A percentile compares a stretch with the other conserved stretches of the same genome.
Conservation (phyloP, 2,797 vertebrate genomes). For the Mico argentatus region DNA sequence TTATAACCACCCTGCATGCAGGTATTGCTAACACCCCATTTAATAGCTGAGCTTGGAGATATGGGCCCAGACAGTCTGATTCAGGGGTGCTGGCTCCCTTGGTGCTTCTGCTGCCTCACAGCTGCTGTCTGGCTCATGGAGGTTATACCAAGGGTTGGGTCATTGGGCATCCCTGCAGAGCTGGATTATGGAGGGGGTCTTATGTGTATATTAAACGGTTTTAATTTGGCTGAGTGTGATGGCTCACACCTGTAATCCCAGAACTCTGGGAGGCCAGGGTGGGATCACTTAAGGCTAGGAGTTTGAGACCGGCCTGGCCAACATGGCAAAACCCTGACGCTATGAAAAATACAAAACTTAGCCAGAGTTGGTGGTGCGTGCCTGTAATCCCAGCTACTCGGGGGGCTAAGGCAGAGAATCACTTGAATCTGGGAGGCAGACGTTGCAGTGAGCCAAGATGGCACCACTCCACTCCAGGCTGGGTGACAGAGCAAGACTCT, state of each 20-base stretch:
- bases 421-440: not conserved
- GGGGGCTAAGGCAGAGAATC: not conserved
- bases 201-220: not conserved
- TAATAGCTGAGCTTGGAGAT: not conserved
- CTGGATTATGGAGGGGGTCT: not conserved
- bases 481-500: not conserved
- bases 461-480: not conserved
- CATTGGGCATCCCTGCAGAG: not conserved
- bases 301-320: not conserved
- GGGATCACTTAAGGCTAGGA: not conserved
- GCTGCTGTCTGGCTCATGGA: not conserved
- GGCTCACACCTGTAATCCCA: not conserved
- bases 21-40: not conserved
- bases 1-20: rapidly evolving
- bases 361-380: not conserved
- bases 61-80: not conserved
- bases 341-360: not conserved
- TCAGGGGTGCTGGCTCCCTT: not conserved
- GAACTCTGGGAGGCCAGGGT: not conserved
- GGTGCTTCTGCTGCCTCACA: no score
- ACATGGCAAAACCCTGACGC: not conserved
- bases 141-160: not conserved
- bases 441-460: not conserved
- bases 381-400: not conserved
- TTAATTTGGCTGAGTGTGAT: not conserved